Base-by-base conservation (phyloP, 2,797 vertebrate species). In the Dicrostonyx torquatus region DNA sequence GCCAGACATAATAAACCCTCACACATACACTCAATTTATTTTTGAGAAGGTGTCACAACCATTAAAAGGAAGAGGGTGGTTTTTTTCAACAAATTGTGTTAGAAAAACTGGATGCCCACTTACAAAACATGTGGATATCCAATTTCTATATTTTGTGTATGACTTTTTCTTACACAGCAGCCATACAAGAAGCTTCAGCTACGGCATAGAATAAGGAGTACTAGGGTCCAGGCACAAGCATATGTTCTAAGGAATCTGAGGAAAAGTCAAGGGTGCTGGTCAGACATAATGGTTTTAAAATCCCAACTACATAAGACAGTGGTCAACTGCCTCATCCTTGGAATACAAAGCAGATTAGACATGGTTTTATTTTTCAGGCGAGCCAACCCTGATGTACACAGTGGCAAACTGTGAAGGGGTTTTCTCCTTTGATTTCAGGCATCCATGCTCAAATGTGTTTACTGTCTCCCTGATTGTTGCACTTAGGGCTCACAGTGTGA, bases 381-480 rank as follows among this genome's bases (percentile, higher is more conserved):
- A 10, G 80, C 78, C 76, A n/a, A 20, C 75, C 45, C 79, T 90
- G 26, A 89, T 43, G 60, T 50, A 83, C 11, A 87, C 8, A 62
- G 26, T 79, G 70, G 45, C 48, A 94, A 94, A 53, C 80, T 77
- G 76, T 70, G 48, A 75, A 94, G 89, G 45, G 37, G 50, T 6
- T 75, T 91, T 79, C 43, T 91, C 72, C 83, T 89, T 89, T 53
- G 91, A 83, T 95, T 89, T 93, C 72, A 87, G 76, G 83, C 9
- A 83, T 45, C 62, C 20, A 2, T 85, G 20, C 48, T 62, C 53
- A 91, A 72, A 76, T 55, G 17, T 89, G 5, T 80, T 66, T 73
- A 77, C 75, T 37, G 40, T 62, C 75, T 31, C 53, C 34, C 53
- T 34, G 43, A 90, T 11, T 40, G 18, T 40, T 88, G 8, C 48